Percentiles rank a stretch among this genome's conserved stretches.
Conservation (phyloP, 2,888 invertebrate species). For the Ceraclea dissimilis region DNA sequence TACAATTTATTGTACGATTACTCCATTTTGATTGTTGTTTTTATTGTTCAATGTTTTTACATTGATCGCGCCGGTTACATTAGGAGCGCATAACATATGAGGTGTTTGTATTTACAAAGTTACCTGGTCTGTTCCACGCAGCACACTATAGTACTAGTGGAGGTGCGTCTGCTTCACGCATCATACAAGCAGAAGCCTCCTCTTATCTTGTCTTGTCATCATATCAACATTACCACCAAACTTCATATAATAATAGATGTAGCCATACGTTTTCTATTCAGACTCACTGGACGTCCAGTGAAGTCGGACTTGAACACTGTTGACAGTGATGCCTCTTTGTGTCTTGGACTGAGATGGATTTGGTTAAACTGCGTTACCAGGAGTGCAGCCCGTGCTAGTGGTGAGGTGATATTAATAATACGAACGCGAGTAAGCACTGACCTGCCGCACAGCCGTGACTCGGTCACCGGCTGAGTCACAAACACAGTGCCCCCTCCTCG, state of each 20-base stretch:
- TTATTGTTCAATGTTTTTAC: too few species aligned
- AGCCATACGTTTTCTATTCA: too few species aligned
- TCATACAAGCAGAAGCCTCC: too few species aligned
- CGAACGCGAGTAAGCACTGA: constrained; percentile 16
- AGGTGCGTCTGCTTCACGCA: too few species aligned
- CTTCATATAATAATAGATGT: too few species aligned
- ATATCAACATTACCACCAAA: too few species aligned
- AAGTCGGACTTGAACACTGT: constrained; percentile 2
- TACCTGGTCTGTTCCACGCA: not conserved
- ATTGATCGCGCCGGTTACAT: not conserved
- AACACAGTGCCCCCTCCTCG: constrained; percentile 23
- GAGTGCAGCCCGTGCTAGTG: constrained; percentile 10
- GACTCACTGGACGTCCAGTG: too few species aligned
- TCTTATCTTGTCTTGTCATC: too few species aligned
- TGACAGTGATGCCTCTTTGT: not conserved
- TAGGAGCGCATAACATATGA: not conserved
- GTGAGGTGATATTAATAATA: not conserved
- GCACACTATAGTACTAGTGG: too few species aligned
- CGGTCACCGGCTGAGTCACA: constrained; percentile 26
- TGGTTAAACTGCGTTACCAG: constrained; percentile 3
- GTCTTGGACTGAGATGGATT: not conserved
- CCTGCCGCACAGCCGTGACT: constrained; percentile 26
- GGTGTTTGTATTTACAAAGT: not conserved
- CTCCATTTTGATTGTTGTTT: too few species aligned
- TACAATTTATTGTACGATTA: too few species aligned